A percentile compares a stretch with the other conserved stretches of the same genome.
These are phyloP conservation scores for Brenthis ino DNA, from an alignment of 2,888 invertebrate genomes.

Conservation along the genomic window DNA sequence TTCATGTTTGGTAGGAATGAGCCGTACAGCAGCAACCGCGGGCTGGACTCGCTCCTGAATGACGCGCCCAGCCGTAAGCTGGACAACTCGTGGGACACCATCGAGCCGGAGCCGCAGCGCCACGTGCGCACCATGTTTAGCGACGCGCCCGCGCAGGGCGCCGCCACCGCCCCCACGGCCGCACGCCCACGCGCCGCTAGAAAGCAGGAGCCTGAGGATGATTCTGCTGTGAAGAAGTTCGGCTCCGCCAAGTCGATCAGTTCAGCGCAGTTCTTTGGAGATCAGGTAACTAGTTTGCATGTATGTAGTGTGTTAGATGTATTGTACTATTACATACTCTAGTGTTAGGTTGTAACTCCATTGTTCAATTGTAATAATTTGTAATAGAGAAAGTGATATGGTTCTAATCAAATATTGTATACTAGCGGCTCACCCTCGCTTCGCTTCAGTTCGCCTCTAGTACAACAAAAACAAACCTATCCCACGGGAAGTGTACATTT, in stretches of 20 bases:
- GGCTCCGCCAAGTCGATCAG: conserved; percentile 98
- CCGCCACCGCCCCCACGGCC: conserved; percentile 51
- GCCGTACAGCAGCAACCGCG: conserved; percentile 55
- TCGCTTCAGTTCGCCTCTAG: too few relatives aligned
- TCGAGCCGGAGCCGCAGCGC: conserved; percentile 64
- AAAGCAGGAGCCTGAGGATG: conserved; percentile 68
- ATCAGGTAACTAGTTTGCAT: conserved; percentile 64
- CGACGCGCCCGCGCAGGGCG: conserved; percentile 33
- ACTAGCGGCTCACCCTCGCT: too few relatives aligned
- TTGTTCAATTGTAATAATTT: too few relatives aligned
- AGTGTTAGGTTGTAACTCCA: too few relatives aligned
- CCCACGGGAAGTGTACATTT: too few relatives aligned
- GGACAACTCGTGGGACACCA: conserved; percentile 54
- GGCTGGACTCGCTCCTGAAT: conserved; percentile 38
- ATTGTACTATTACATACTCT: too few relatives aligned
- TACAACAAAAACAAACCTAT: too few relatives aligned
- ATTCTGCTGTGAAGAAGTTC: conserved; percentile 96
- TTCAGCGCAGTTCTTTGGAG: conserved; percentile 97
- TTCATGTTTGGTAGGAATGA: conserved; percentile 49
- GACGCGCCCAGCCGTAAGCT: conserved; percentile 18
- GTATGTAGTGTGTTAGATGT: too few relatives aligned
- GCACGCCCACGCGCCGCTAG: conserved; percentile 32
- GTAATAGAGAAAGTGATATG: too few relatives aligned
- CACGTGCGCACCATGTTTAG: conserved; percentile 66
- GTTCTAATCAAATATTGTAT: too few relatives aligned